Conservation (phyloP, 2,113 vertebrate genomes). For the Saguinus imperator region DNA sequence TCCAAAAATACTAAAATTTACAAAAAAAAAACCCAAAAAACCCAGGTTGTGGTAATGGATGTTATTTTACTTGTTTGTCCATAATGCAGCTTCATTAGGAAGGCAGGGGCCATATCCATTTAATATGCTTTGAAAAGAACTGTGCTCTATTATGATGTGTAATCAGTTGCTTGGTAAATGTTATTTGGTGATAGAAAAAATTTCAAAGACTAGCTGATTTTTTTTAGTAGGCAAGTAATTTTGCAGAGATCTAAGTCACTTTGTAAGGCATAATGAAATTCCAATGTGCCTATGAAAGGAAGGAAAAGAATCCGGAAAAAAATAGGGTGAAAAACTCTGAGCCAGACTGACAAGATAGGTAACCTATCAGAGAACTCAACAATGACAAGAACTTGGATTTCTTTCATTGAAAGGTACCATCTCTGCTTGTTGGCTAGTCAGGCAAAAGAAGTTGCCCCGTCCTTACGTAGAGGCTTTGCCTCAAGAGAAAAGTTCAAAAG, state of each 20-base stretch:
- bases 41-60: neutral
- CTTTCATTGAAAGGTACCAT: conserved; percentile 36
- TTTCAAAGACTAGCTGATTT: neutral
- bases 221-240: conserved; percentile 40
- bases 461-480: conserved; percentile 42
- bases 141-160: neutral
- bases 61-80: neutral
- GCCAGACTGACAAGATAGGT: neutral
- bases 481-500: conserved; percentile 67
- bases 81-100: neutral
- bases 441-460: conserved; percentile 20
- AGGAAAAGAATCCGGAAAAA: conserved; percentile 49
- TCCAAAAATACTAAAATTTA: neutral
- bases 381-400: conserved; percentile 39
- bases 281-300: conserved; percentile 12
- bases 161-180: neutral
- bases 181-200: neutral
- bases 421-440: neutral
- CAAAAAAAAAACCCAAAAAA: neutral
- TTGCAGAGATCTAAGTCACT: neutral
- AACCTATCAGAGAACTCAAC: conserved; percentile 21
- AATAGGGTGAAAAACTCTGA: neutral
- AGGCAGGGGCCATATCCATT: neutral
- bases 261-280: conserved; percentile 37
- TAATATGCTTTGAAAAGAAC: neutral